A percentile compares a stretch with the other conserved stretches of the same genome.
phyloP scores from a whole-genome alignment of 2,113 vertebrate species.

The Notiomystis cincta region DNA sequence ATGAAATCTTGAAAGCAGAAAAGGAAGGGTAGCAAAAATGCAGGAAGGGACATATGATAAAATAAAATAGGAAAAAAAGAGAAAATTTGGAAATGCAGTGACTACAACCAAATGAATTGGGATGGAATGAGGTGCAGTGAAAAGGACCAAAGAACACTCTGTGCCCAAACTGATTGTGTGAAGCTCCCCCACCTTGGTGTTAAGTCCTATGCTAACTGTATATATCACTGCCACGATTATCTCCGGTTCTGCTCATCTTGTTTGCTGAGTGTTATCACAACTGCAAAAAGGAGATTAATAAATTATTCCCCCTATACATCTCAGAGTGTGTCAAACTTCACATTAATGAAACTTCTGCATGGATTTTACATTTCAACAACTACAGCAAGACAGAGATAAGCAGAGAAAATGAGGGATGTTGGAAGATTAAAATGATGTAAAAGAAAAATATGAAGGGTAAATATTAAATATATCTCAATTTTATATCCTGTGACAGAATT shows the following conservation, averaged over 20 bases:
- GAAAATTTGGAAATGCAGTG: neutral
- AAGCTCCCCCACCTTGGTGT: slow-evolving; percentile 4
- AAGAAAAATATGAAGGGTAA: neutral
- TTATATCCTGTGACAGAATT: neutral
- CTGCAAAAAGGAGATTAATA: neutral
- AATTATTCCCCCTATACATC: neutral
- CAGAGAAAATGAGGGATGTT: neutral
- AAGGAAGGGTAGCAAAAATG: neutral
- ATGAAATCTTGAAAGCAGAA: neutral
- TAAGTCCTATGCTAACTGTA: neutral
- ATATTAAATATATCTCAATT: neutral
- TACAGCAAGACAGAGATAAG: neutral
- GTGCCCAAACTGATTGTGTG: neutral
- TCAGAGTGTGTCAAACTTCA: neutral
- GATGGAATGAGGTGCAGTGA: neutral
- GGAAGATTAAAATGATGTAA: neutral
- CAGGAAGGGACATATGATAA: neutral
- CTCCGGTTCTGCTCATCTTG: neutral
- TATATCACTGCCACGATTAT: slow-evolving; percentile 1
- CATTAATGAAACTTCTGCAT: neutral
- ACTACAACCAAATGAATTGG: neutral
- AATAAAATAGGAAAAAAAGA: neutral
- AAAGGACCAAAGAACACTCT: neutral
- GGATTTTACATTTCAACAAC: neutral
- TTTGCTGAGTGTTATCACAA: slow-evolving; percentile 11